Evolutionary conservation across 2,888 invertebrate genomes (phyloP), one percentile per base, ranked within the genome.

Genomic region (Patella caerulea): DNA sequence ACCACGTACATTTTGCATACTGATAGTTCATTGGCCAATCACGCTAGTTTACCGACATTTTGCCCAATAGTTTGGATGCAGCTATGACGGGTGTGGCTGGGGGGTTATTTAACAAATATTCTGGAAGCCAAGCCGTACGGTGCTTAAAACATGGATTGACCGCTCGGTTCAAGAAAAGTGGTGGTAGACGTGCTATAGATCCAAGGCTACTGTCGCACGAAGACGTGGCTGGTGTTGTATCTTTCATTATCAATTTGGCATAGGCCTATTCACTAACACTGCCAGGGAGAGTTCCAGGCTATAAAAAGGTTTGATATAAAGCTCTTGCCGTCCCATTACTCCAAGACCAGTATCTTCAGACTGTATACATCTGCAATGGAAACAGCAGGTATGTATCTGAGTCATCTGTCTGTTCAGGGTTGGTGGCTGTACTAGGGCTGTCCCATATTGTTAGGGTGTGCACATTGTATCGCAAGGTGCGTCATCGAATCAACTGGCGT

Each of bases 281-380:
- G 2, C 80, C 80, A 53, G 82, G 82, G 4, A 53, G 78, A 15
- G 65, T 80, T 4, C 80, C 78, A 54, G 78, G 80, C 24, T 78
- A 75, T 72, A 70, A 78, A 78, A 65, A 19, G 72, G 17, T 76
- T 74, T 29, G 73, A 78, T 54, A 19, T 81, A 5, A 73, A 54
- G 17, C 71, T 79, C 4, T 52, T 81, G 29, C 75, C 81, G 14
- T 76, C 81, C 2, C 45, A 45, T 34, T 15, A 19, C 17, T 52
- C 73, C 3, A 80, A 80, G 69, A 59, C 53, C 4, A 45, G 14
- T 24, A 55, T 80, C 45, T 76, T 71, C 52, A 17, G 70, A 5
- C 19, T 19, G 4, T 80, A 80, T 34, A n/a, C 3, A 15, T 29
- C 71, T n/a, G 52, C 34, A 56, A 54, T 70, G 12, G 72, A 45